A percentile compares a stretch with the other conserved stretches of the same genome.
Evolutionary conservation across 2,797 vertebrate species (phyloP).

Genomic region (Chaetophractus vellerosus): DNA sequence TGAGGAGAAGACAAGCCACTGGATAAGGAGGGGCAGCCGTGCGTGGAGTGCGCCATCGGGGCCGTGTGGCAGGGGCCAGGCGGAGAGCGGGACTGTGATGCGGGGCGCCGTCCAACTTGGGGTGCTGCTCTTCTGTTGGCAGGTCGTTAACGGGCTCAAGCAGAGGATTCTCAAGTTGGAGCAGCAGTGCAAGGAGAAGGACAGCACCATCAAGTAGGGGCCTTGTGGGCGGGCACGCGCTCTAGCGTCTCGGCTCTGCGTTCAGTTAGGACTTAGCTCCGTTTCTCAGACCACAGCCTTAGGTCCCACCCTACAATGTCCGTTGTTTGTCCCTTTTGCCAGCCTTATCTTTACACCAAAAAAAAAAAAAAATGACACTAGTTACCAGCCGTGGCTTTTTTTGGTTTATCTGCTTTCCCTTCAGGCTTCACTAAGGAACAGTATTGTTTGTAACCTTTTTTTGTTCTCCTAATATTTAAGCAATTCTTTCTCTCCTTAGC

Average conservation of each 20-base stretch:
- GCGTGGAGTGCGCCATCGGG: no score
- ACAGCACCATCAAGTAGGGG: slow-evolving; percentile 92
- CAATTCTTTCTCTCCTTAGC: not conserved
- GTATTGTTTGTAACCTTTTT: not conserved
- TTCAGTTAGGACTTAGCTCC: no score
- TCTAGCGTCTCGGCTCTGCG: no score
- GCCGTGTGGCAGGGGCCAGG: fast-evolving
- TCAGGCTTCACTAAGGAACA: fast-evolving
- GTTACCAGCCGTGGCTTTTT: no score
- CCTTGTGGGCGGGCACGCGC: fast-evolving
- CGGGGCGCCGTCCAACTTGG: slow-evolving; percentile 7
- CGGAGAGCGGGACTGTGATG: not conserved
- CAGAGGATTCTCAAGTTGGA: slow-evolving; percentile 96
- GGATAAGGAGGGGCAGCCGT: no score
- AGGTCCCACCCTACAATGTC: not conserved
- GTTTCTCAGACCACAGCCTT: fast-evolving
- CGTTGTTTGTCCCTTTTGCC: not conserved
- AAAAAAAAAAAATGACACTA: no score
- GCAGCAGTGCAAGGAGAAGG: slow-evolving; percentile 96
- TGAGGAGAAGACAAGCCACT: no score
- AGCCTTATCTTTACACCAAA: not conserved
- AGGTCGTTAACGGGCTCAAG: slow-evolving; percentile 95
- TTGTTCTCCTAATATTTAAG: not conserved
- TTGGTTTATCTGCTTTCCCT: not conserved
- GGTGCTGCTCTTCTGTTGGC: slow-evolving; percentile 61